phyloP scores from a whole-genome alignment of 2,888 invertebrate genomes.

The Acronicta leporina region DNA sequence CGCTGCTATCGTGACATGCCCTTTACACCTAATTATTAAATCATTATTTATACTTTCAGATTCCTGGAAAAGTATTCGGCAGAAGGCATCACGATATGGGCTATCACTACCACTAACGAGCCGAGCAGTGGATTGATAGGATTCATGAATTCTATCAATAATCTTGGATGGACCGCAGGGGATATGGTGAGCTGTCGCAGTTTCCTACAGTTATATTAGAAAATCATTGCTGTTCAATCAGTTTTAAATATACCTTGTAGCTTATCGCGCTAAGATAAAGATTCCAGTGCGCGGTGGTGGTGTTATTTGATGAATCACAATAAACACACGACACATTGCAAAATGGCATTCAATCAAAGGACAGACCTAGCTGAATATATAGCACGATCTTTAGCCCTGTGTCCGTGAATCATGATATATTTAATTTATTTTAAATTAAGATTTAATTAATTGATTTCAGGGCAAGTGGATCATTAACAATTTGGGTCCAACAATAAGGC shows the following conservation, averaged over 20 bases:
- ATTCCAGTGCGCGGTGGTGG: too few species aligned
- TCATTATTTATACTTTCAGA: slow-evolving; percentile 73
- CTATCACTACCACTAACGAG: slow-evolving; percentile 95
- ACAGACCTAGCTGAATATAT: too few species aligned
- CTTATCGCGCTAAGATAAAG: too few species aligned
- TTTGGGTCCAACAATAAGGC: slow-evolving; percentile 93
- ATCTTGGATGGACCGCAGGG: slow-evolving; percentile 92
- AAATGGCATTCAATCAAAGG: too few species aligned
- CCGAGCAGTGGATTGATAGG: slow-evolving; percentile 90
- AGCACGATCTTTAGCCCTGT: too few species aligned
- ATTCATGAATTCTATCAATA: slow-evolving; percentile 88
- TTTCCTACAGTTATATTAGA: not conserved
- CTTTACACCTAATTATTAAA: not conserved
- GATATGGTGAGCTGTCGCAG: slow-evolving; percentile 73
- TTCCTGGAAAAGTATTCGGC: slow-evolving; percentile 92
- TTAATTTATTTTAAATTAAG: not conserved
- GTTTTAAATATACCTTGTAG: too few species aligned
- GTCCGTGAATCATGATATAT: too few species aligned
- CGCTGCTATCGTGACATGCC: too few species aligned
- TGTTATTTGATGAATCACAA: too few species aligned
- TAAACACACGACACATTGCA: too few species aligned
- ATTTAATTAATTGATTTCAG: slow-evolving; percentile 74
- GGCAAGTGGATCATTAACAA: slow-evolving; percentile 92
- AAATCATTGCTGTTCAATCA: too few species aligned
- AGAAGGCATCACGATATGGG: slow-evolving; percentile 92